A percentile compares a stretch with the other conserved stretches of the same genome.
phyloP scores from a whole-genome alignment of 2,888 invertebrate genomes.

The Disparrhopalites patrizii region DNA sequence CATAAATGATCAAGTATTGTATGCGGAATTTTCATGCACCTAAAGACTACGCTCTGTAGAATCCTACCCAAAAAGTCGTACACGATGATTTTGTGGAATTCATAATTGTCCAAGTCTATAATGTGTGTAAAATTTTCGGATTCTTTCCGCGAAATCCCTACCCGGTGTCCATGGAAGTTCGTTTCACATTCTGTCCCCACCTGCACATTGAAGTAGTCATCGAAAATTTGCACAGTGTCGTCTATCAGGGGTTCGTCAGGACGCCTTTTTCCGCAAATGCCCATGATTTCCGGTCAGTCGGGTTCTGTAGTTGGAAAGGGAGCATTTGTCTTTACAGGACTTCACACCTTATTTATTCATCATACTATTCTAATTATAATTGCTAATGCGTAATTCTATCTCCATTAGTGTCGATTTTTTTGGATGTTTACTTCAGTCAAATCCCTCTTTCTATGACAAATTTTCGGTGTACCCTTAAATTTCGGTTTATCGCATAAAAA shows the following conservation, averaged over 20 bases:
- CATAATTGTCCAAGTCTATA: constrained; percentile 43
- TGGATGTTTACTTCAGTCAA: too few relatives aligned
- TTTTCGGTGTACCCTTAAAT: too few relatives aligned
- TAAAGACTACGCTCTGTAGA: constrained; percentile 39
- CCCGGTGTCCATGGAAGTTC: constrained; percentile 31
- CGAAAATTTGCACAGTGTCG: constrained; percentile 20
- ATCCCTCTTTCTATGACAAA: too few relatives aligned
- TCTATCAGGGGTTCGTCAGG: constrained; percentile 5
- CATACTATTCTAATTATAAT: too few relatives aligned
- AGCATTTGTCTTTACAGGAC: too few relatives aligned
- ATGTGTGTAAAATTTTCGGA: constrained; percentile 40
- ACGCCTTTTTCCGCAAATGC: too few relatives aligned
- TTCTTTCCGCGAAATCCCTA: constrained; percentile 29
- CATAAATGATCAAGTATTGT: not conserved
- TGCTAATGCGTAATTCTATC: too few relatives aligned
- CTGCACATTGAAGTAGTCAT: constrained; percentile 32
- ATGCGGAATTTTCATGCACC: constrained; percentile 13
- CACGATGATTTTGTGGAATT: constrained; percentile 45
- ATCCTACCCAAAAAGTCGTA: constrained; percentile 43
- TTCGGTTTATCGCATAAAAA: too few relatives aligned
- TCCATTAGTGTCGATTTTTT: too few relatives aligned
- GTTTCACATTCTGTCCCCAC: constrained; percentile 40
- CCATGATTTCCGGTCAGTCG: too few relatives aligned
- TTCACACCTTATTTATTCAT: too few relatives aligned
- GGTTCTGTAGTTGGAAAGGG: too few relatives aligned